Evolutionary conservation across 2,888 invertebrate species (phyloP).

Genomic region (Caenorhabditis drosophilae): DNA sequence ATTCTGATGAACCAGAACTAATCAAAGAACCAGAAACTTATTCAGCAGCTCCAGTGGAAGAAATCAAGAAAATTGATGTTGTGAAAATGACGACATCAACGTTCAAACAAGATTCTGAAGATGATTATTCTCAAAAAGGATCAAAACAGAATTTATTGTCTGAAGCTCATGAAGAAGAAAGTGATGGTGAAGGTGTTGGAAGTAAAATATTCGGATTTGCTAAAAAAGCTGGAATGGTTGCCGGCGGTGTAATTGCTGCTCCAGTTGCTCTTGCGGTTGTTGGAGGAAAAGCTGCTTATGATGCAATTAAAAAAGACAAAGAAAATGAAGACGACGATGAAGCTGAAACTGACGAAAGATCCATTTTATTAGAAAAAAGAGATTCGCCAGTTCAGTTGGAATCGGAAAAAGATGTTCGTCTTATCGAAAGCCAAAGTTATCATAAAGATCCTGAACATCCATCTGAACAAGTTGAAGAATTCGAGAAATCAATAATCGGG

Average conservation of each 20-base stretch:
- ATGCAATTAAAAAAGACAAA: constrained; percentile 34
- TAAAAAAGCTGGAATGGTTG: constrained; percentile 51
- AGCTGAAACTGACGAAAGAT: neutral
- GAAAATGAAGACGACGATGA: constrained; percentile 31
- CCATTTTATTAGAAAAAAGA: neutral
- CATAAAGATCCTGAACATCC: constrained; percentile 1
- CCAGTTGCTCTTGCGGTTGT: constrained; percentile 51
- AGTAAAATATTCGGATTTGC: constrained; percentile 42
- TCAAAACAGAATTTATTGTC: neutral
- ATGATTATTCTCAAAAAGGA: too few relatives aligned
- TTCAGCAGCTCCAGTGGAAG: neutral
- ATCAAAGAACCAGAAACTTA: neutral
- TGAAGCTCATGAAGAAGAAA: constrained; percentile 3
- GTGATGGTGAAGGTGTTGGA: constrained; percentile 20
- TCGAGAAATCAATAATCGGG: neutral
- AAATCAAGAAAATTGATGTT: too few relatives aligned
- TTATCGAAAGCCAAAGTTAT: neutral
- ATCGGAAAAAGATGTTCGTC: too few relatives aligned
- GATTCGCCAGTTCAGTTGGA: neutral
- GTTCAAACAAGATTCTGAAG: too few relatives aligned
- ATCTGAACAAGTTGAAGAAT: neutral
- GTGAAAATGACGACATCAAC: too few relatives aligned
- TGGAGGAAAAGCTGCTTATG: constrained; percentile 53
- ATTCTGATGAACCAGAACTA: neutral
- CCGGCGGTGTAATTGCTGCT: constrained; percentile 53